Base-by-base conservation (phyloP, 64 coral and sea anemone species). In the Pachyseris speciosa region DNA sequence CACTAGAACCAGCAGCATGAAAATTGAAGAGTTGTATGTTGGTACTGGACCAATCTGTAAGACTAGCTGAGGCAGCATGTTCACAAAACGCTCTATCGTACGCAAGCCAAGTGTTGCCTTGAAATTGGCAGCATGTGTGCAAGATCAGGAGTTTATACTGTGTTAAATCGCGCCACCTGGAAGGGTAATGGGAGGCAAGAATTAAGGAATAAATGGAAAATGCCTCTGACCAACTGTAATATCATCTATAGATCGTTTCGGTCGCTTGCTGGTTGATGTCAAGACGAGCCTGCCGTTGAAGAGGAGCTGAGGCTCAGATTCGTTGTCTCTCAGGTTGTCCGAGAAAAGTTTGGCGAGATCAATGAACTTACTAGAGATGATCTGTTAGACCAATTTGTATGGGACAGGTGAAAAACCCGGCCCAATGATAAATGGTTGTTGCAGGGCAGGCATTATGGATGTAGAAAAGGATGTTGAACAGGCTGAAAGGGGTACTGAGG, bases 1-100 rank as follows among this genome's bases (percentile, higher is more conserved):
- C 17, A 16, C 52, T 57, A 2, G 5, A 57, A 0, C 52, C 52
- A 20, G 52, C 52, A 4, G 52, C 66, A 37, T 69, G 30, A 40
- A 47, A 67, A 20, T 66, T 86, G 15, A 67, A 49, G 0, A 86
- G 25, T 8, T 69, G 83, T 4, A 65, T 30, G 25, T 86, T 48
- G 22, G 70, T 45, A 11, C 0, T 24, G 34, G 83, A 70, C 83
- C 83, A 86, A 20, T 86, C 42, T 32, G 83, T 44, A 4, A 69
- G 17, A 1, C 41, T 69, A 12, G 83, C 27, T 4, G 83, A 39
- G 64, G 83, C 64, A 32, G 83, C 64, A 65, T 86, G 83, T 22
- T 86, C 61, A 7, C 83, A 37, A 86, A 86, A 86, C 0, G 64
- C 83, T 34, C 25, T 65, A 17, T 70, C 83, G 17, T 86, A 86